Percentiles rank a stretch among this genome's conserved stretches.
Evolutionary conservation across 1,140 invertebrate species (phyloP).

Genomic region (Ceratina australensis): DNA sequence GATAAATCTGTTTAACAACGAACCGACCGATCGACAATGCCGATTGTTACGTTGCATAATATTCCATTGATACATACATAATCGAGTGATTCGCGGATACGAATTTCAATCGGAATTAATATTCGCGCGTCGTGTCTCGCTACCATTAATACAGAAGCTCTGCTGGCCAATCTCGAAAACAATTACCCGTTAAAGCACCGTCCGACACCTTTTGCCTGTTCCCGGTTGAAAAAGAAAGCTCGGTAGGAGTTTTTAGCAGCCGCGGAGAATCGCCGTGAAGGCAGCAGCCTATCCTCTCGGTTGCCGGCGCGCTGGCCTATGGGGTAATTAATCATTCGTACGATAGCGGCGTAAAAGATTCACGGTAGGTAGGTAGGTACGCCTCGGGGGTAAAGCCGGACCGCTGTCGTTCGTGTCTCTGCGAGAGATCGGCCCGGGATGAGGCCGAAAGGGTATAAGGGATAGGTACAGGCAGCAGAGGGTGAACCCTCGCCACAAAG

Average conservation of each 20-base stretch:
- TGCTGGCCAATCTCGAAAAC: constrained; percentile 1
- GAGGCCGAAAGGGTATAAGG: constrained; percentile 46
- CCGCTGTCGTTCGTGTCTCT: constrained; percentile 32
- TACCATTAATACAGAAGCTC: constrained; percentile 14
- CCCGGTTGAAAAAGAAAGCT: neutral
- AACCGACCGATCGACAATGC: too few species aligned
- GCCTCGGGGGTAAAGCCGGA: constrained; percentile 50
- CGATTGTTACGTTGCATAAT: too few species aligned
- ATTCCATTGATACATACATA: too few species aligned
- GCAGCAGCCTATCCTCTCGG: too few species aligned
- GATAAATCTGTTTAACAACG: too few species aligned
- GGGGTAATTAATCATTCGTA: constrained; percentile 58
- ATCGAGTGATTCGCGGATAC: too few species aligned
- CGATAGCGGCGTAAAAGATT: constrained; percentile 56
- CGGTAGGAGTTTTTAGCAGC: constrained; percentile 26
- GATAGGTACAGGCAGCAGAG: constrained; percentile 42
- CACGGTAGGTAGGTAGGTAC: constrained; percentile 19
- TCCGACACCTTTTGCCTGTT: constrained; percentile 7
- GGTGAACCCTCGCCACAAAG: constrained; percentile 59
- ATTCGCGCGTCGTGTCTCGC: too few species aligned
- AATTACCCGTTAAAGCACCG: constrained; percentile 22
- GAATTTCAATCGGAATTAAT: too few species aligned
- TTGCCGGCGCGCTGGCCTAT: constrained; percentile 12
- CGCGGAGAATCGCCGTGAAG: constrained; percentile 9
- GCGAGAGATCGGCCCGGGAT: constrained; percentile 12